Evolutionary conservation across 2,797 vertebrate genomes (phyloP), one percentile per base, ranked within the genome.

Genomic region (Pagetopsis macropterus): DNA sequence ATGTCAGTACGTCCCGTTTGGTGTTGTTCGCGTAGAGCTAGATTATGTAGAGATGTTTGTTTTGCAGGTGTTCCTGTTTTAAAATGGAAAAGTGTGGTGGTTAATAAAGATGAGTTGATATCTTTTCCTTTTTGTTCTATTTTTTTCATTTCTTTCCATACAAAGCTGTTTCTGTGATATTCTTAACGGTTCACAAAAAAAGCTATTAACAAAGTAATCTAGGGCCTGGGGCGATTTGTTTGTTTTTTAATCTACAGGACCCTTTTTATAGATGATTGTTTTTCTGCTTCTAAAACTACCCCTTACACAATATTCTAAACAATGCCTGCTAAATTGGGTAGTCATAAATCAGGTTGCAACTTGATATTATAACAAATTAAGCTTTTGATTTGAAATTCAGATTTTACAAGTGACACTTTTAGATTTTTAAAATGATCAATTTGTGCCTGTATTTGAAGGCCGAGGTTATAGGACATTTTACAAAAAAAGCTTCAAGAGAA

Each of bases 81-180:
- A 70, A 69, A 65, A 16, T 74, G 54, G 51, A 83, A 49, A 31
- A 54, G 70, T 57, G 51, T 57, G 44, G 3, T 23, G 48, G 21
- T 78, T 46, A 92, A 91, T 91, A 90, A 92, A 91, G 52, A 62
- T 70, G 40, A 75, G 41, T 56, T 71, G 52, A 76, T 72, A 41
- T 78, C 73, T 75, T 79, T 45, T 43, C 62, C 11, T 9, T 56
- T 4, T 27, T 59, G 0, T 59, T 70, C 12, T 67, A 44, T 21
- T 66, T 72, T 31, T 37, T 37, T 45, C 27, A 76, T 14, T 63
- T 43, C 56, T 62, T 7, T 51, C 6, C 3, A 12, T 45, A 9
- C 17, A 44, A 16, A 16, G 45, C 57, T 63, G 14, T 70, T 48
- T 21, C 5, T 33, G 6, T 63, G 51, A 67, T 44, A 63, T 64